phyloP scores from a whole-genome alignment of 2,113 vertebrate species.

The Pogonocichla stellata region DNA sequence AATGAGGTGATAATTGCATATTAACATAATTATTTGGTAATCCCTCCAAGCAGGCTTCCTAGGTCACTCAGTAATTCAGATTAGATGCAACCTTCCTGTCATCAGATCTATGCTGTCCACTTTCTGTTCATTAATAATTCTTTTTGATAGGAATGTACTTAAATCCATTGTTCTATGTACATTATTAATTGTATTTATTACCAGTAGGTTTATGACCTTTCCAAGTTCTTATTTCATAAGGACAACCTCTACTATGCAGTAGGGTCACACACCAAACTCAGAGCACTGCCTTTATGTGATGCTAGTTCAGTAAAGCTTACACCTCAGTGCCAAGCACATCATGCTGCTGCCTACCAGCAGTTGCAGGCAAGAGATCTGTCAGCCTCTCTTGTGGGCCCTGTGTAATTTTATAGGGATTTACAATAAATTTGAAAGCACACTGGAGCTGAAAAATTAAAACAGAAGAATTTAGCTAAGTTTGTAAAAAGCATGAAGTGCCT shows the following conservation, averaged over 20 bases:
- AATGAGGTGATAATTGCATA: slow-evolving; percentile 94
- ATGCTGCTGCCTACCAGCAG: slow-evolving; percentile 9
- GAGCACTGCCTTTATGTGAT: not conserved
- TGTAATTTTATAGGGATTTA: not conserved
- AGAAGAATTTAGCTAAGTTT: not conserved
- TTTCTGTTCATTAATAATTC: slow-evolving; percentile 81
- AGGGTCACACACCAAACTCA: slow-evolving; percentile 45
- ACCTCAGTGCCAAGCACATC: not conserved
- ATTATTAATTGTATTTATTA: slow-evolving; percentile 77
- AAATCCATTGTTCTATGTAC: slow-evolving; percentile 75
- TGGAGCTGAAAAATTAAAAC: not conserved
- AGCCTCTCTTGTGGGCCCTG: not conserved
- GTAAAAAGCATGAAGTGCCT: not conserved
- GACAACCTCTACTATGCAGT: slow-evolving; percentile 15
- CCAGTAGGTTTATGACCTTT: slow-evolving; percentile 56
- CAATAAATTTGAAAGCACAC: not conserved
- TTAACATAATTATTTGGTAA: slow-evolving; percentile 94
- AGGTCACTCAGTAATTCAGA: slow-evolving; percentile 85
- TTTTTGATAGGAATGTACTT: slow-evolving; percentile 65
- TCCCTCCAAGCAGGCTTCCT: slow-evolving; percentile 82
- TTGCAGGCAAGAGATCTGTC: slow-evolving; percentile 18
- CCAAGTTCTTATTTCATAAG: slow-evolving; percentile 56
- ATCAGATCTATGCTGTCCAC: slow-evolving; percentile 80
- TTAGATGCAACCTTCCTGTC: slow-evolving; percentile 78
- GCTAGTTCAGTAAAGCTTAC: slow-evolving; percentile 45